Evolutionary conservation across 2,888 invertebrate genomes (phyloP).

Genomic region (Tribolium freemani): DNA sequence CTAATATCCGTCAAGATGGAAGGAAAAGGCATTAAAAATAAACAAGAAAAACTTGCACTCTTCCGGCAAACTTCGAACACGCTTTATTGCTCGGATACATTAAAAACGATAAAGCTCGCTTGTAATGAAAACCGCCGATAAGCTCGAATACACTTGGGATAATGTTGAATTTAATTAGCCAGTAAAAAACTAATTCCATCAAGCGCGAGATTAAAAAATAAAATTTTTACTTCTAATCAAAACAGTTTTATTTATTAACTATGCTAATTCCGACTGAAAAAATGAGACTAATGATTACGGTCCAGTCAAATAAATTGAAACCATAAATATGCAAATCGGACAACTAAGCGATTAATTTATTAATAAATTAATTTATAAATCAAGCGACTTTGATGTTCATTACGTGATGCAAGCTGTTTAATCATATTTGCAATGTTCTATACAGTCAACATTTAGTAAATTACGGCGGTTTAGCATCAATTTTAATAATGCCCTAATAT

Average conservation of each 20-base stretch:
- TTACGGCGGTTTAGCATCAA: not conserved
- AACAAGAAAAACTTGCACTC: conserved; percentile 21
- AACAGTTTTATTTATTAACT: not conserved
- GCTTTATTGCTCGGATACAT: conserved; percentile 1
- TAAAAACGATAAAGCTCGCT: conserved; percentile 2
- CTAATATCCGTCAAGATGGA: conserved; percentile 27
- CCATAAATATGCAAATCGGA: not conserved
- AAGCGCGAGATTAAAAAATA: not conserved
- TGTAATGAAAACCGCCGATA: conserved; percentile 2
- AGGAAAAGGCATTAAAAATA: conserved; percentile 31
- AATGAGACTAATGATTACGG: not conserved
- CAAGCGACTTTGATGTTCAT: conserved; percentile 2
- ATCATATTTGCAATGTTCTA: conserved; percentile 8
- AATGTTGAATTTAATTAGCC: conserved; percentile 15
- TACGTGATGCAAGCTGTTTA: conserved; percentile 3
- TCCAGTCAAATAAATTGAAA: not conserved
- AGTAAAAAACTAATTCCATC: conserved; percentile 16
- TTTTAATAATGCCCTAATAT: too few species aligned
- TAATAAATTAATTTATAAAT: conserved; percentile 11
- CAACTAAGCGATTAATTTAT: not conserved
- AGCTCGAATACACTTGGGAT: conserved; percentile 1
- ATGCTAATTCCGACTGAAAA: not conserved
- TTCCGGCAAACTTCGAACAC: conserved; percentile 7
- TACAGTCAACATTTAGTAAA: not conserved
- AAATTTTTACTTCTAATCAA: not conserved